Conservation (phyloP, 2,888 invertebrate genomes). For the Callimorpha dominula region DNA sequence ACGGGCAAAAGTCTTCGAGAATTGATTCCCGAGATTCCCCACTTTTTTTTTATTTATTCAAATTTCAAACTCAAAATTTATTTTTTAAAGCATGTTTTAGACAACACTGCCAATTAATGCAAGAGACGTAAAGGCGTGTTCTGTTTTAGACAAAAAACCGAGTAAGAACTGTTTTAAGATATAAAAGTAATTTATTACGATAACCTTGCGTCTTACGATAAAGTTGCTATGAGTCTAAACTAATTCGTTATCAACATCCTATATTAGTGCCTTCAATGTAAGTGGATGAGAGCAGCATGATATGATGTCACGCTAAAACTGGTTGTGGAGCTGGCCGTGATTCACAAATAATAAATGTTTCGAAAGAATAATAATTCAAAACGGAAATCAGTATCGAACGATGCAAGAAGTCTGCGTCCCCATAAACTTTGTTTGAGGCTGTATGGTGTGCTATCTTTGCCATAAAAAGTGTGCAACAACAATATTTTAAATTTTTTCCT, state of each 20-base stretch:
- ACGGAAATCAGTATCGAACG: conserved; percentile 41
- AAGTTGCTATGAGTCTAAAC: not conserved
- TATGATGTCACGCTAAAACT: conserved; percentile 48
- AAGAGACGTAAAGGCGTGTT: no score
- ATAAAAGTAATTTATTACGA: no score
- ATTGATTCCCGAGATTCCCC: no score
- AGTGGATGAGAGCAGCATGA: conserved; percentile 22
- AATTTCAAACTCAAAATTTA: no score
- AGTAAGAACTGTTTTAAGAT: no score
- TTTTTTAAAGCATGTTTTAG: not conserved
- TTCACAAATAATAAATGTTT: conserved; percentile 34
- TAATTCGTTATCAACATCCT: conserved; percentile 3
- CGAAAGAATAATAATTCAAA: conserved; percentile 26
- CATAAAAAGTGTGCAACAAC: not conserved
- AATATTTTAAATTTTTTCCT: not conserved
- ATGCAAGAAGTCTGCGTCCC: conserved; percentile 30
- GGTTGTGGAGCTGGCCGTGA: conserved; percentile 31
- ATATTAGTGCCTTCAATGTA: conserved; percentile 22
- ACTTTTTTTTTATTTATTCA: no score
- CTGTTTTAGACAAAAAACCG: no score
- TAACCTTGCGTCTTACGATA: not conserved
- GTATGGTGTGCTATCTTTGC: conserved; percentile 1
- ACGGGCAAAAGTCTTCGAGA: no score
- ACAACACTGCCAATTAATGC: no score
- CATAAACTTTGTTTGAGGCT: conserved; percentile 23